phyloP scores from a whole-genome alignment of 2,797 vertebrate species.

The Scleropages formosus region DNA sequence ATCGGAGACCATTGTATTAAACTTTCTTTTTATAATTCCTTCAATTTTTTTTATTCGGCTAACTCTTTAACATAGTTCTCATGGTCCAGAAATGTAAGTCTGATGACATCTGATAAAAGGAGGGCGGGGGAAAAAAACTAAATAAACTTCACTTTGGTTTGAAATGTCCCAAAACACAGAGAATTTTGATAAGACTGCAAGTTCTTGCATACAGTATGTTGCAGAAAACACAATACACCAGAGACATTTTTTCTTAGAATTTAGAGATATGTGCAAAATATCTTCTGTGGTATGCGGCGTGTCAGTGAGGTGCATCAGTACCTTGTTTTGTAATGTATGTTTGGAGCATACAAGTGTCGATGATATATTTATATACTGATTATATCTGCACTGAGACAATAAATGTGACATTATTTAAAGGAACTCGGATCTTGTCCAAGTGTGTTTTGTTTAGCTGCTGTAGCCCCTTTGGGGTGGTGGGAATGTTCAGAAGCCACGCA shows the following conservation, averaged over 20 bases:
- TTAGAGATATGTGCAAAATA: constrained; percentile 12
- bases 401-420: constrained; percentile 59
- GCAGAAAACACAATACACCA: not conserved
- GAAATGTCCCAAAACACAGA: constrained; percentile 44
- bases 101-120: constrained; percentile 44
- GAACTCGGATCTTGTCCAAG: constrained; percentile 25
- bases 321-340: constrained; percentile 48
- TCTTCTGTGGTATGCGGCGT: constrained; percentile 35
- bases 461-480: not conserved
- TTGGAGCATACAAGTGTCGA: constrained; percentile 45
- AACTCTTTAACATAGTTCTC: constrained; percentile 48
- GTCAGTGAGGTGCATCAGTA: constrained; percentile 45
- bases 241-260: not conserved
- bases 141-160: constrained; percentile 34
- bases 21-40: constrained; percentile 41
- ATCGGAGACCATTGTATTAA: constrained; percentile 38
- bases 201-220: constrained; percentile 11
- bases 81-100: constrained; percentile 42
- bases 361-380: constrained; percentile 56
- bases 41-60: constrained; percentile 39
- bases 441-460: constrained; percentile 22
- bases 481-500: not conserved
- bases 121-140: constrained; percentile 35
- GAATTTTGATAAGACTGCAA: not conserved
- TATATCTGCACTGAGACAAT: constrained; percentile 63